A percentile compares a stretch with the other conserved stretches of the same genome.
phyloP scores from a whole-genome alignment of 2,888 invertebrate species.

The Prenolepis imparis region DNA sequence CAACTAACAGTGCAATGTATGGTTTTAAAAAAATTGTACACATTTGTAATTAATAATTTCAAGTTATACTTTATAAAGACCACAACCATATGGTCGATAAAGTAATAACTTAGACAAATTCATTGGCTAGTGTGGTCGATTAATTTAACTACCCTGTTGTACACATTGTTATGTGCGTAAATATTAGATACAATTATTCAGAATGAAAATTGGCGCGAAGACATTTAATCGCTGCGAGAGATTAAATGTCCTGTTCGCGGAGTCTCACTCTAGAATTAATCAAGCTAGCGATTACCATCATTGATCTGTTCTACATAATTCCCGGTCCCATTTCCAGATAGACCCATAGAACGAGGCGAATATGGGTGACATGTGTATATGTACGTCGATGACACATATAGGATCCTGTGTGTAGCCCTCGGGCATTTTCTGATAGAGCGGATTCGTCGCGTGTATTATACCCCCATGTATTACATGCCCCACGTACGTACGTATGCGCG shows the following conservation, averaged over 20 bases:
- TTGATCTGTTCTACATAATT: slow-evolving; percentile 47
- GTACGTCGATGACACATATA: background rate
- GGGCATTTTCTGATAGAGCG: slow-evolving; percentile 51
- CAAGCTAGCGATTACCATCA: slow-evolving; percentile 48
- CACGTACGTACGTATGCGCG: slow-evolving; percentile 39
- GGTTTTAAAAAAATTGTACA: background rate
- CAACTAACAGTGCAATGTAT: background rate
- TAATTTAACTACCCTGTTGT: too few species aligned
- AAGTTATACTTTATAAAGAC: too few species aligned
- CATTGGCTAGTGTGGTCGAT: too few species aligned
- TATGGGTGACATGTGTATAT: background rate
- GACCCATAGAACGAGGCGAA: background rate
- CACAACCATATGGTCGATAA: too few species aligned
- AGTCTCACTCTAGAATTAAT: slow-evolving; percentile 37
- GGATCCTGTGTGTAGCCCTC: background rate
- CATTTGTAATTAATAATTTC: too few species aligned
- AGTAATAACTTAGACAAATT: too few species aligned
- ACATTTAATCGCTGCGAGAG: slow-evolving; percentile 22
- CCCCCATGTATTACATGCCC: slow-evolving; percentile 49
- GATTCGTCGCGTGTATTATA: slow-evolving; percentile 54
- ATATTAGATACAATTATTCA: background rate
- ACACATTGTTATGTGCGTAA: background rate
- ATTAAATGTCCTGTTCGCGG: background rate
- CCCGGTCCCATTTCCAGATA: slow-evolving; percentile 6
- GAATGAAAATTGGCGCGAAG: background rate